These are phyloP conservation scores for Sebastes minor DNA, from an alignment of 2,797 vertebrate species.

Conservation along the genomic window DNA sequence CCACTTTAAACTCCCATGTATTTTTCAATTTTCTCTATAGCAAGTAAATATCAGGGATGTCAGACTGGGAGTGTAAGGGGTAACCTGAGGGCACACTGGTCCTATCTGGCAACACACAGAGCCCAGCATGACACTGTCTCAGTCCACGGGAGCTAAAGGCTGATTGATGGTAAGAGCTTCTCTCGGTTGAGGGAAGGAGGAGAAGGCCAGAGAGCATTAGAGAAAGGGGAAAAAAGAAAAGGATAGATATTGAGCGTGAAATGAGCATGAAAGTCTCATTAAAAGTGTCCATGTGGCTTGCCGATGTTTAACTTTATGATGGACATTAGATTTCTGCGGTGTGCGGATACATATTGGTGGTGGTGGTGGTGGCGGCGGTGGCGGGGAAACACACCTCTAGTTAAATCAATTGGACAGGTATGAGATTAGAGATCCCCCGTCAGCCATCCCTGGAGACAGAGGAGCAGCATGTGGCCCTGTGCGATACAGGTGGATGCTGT, in stretches of 20 bases:
- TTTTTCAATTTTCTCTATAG: constrained; percentile 66
- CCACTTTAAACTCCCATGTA: constrained; percentile 53
- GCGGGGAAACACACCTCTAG: constrained; percentile 30
- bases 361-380: neutral
- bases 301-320: constrained; percentile 63
- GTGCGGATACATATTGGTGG: constrained; percentile 21
- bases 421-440: constrained; percentile 56
- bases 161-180: constrained; percentile 68
- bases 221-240: neutral
- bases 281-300: constrained; percentile 56
- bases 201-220: constrained; percentile 12
- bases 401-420: constrained; percentile 67
- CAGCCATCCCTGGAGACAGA: constrained; percentile 19
- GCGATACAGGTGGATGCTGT: constrained; percentile 51
- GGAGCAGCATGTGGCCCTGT: constrained; percentile 50
- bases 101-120: constrained; percentile 63
- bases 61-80: constrained; percentile 55
- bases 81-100: constrained; percentile 63
- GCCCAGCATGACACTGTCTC: constrained; percentile 63
- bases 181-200: constrained; percentile 19
- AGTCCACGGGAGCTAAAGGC: constrained; percentile 54
- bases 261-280: constrained; percentile 60
- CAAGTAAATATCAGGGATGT: constrained; percentile 63
- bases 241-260: constrained; percentile 50
- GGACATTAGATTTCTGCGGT: constrained; percentile 51